Conservation (phyloP, 2,888 invertebrate species). For the Caenorhabditis angaria region DNA sequence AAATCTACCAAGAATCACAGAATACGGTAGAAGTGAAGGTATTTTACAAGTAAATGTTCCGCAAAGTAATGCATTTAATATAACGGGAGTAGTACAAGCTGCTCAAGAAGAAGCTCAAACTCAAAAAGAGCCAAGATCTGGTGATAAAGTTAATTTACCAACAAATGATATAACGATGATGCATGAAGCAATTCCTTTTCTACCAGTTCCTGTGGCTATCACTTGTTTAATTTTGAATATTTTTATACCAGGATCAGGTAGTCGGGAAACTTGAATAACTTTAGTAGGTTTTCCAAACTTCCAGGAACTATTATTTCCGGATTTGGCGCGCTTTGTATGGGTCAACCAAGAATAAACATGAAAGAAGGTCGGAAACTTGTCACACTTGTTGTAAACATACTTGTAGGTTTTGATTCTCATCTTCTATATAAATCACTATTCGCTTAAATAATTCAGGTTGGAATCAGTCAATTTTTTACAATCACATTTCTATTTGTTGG, state of each 20-base stretch:
- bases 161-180: slow-evolving; percentile 79
- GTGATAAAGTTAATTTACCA: slow-evolving; percentile 69
- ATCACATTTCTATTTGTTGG: slow-evolving; percentile 85
- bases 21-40: slow-evolving; percentile 70
- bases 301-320: slow-evolving; percentile 78
- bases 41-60: slow-evolving; percentile 60
- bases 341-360: slow-evolving; percentile 86
- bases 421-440: background rate
- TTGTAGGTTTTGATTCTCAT: slow-evolving; percentile 7
- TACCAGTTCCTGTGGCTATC: slow-evolving; percentile 87
- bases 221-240: slow-evolving; percentile 84
- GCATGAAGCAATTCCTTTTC: slow-evolving; percentile 89
- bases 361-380: slow-evolving; percentile 78
- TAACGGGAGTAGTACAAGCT: slow-evolving; percentile 67
- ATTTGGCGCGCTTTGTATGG: slow-evolving; percentile 86
- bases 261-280: slow-evolving; percentile 25
- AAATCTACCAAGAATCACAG: slow-evolving; percentile 64
- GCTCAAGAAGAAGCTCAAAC: slow-evolving; percentile 70
- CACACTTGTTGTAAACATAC: slow-evolving; percentile 77
- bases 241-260: slow-evolving; percentile 83
- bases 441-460: slow-evolving; percentile 86
- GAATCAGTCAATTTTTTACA: slow-evolving; percentile 88
- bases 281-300: background rate
- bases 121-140: slow-evolving; percentile 63
- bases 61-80: slow-evolving; percentile 58